These are phyloP conservation scores for Lycaon pictus DNA, from an alignment of 2,113 vertebrate species.

Conservation along the genomic window DNA sequence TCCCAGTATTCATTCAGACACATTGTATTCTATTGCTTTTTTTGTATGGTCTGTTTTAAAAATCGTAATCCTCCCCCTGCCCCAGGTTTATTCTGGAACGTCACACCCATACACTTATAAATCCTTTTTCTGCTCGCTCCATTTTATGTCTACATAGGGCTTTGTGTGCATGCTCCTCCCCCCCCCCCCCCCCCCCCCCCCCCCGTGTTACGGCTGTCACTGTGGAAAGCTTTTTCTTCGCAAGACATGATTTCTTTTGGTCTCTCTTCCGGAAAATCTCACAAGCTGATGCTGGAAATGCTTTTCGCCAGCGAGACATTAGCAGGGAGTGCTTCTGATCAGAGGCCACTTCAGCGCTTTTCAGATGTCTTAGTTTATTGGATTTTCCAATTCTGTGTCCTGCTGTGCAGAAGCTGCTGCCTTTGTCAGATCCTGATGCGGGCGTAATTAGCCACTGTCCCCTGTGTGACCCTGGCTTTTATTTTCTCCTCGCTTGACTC, in stretches of 20 bases:
- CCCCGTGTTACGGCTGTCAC: no score
- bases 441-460: neutral
- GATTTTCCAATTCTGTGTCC: neutral
- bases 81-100: neutral
- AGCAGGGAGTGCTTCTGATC: neutral
- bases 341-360: neutral
- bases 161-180: neutral
- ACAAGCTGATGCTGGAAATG: neutral
- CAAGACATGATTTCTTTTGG: neutral
- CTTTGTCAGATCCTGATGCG: neutral
- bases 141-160: neutral
- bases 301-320: neutral
- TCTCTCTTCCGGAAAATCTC: neutral
- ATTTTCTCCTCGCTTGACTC: neutral
- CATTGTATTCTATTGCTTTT: neutral
- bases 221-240: neutral
- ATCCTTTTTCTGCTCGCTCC: neutral
- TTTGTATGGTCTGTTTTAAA: neutral
- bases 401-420: neutral
- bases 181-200: fast-evolving
- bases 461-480: neutral
- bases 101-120: neutral
- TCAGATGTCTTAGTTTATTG: neutral
- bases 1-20: neutral
- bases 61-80: fast-evolving